Conservation (phyloP, 2,888 invertebrate species). For the Encarsia formosa region DNA sequence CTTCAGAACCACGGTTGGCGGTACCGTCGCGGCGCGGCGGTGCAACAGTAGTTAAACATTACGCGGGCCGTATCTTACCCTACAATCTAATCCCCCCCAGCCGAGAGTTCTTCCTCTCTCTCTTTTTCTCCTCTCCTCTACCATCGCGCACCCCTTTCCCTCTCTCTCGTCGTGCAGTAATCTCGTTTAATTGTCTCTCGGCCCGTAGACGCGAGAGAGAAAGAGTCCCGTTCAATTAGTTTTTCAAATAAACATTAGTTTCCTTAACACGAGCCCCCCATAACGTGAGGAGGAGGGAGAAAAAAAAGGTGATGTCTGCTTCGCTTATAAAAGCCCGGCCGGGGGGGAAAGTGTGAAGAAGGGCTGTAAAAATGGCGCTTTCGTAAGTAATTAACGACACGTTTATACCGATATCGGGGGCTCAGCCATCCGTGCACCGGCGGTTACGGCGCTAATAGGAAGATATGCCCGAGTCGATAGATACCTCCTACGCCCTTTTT, state of each 20-base stretch:
- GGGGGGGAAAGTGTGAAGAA: conserved; percentile 24
- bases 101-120: conserved; percentile 21
- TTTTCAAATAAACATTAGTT: conserved; percentile 50
- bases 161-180: conserved; percentile 39
- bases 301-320: conserved; percentile 29
- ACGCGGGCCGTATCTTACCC: conserved; percentile 51
- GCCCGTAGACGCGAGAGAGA: conserved; percentile 45
- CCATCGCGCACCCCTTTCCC: neutral
- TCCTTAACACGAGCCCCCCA: conserved; percentile 47
- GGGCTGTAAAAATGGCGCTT: conserved; percentile 29
- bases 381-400: conserved; percentile 49
- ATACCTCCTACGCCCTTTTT: conserved; percentile 30
- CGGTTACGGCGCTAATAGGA: conserved; percentile 43
- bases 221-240: conserved; percentile 50
- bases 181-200: conserved; percentile 50
- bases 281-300: conserved; percentile 33
- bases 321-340: conserved; percentile 16
- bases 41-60: conserved; percentile 48
- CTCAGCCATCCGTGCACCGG: conserved; percentile 38
- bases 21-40: conserved; percentile 24
- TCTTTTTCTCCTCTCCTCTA: neutral
- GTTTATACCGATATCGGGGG: conserved; percentile 50
- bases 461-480: conserved; percentile 46
- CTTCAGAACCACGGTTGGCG: conserved; percentile 36
- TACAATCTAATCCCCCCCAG: conserved; percentile 47